Conservation (phyloP, 2,888 invertebrate genomes). For the Abrostola tripartita region DNA sequence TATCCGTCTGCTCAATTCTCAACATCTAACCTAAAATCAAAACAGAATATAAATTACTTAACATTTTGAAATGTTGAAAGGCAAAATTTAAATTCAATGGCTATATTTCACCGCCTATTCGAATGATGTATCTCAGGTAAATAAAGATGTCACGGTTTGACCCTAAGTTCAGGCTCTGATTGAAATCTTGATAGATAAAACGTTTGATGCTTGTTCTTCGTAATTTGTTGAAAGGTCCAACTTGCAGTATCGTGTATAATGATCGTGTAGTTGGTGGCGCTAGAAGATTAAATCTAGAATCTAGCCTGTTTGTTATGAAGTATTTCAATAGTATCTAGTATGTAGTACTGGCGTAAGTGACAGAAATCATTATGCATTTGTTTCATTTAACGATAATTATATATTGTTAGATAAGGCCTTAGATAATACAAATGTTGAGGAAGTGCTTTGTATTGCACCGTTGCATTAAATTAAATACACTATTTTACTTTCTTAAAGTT, state of each 20-base stretch:
- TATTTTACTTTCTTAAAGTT: no score
- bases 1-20: not conserved
- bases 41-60: constrained; percentile 1
- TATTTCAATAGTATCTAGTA: not conserved
- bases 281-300: not conserved
- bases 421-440: no score
- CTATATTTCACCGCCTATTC: constrained; percentile 35
- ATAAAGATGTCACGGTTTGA: constrained; percentile 54
- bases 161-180: constrained; percentile 53
- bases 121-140: constrained; percentile 39
- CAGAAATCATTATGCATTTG: no score
- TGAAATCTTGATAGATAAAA: constrained; percentile 55
- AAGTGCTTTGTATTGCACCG: no score
- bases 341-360: not conserved
- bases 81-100: constrained; percentile 39
- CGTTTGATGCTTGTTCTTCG: constrained; percentile 31
- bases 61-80: constrained; percentile 17
- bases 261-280: constrained; percentile 4
- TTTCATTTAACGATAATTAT: no score
- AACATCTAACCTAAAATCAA: not conserved
- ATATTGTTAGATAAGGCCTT: no score
- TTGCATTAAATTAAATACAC: no score
- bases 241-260: constrained; percentile 12
- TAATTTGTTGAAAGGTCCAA: constrained; percentile 33
- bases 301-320: not conserved